Percentiles rank a stretch among this genome's conserved stretches.
Evolutionary conservation across 2,888 invertebrate genomes (phyloP).

Genomic region (Brachynemurus nebulosus): DNA sequence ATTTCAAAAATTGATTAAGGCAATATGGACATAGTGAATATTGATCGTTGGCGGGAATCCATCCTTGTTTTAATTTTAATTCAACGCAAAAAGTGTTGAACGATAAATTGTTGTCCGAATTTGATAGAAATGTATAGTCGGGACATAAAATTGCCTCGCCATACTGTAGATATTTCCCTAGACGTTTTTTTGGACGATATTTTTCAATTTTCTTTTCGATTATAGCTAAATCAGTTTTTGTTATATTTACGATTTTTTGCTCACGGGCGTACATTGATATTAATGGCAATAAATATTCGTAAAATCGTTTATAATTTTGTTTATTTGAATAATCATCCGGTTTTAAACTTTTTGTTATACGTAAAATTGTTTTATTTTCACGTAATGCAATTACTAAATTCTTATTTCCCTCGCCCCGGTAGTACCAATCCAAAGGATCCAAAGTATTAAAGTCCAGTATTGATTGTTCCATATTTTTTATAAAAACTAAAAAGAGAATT

Average conservation of each 20-base stretch:
- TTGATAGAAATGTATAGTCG: constrained; percentile 1
- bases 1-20: not conserved
- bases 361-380: not conserved
- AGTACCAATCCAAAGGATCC: not conserved
- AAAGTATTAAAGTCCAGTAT: not conserved
- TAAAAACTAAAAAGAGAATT: too few relatives aligned
- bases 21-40: not conserved
- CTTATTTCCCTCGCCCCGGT: constrained; percentile 4
- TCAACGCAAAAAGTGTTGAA: not conserved
- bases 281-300: not conserved
- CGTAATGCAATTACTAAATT: constrained; percentile 4
- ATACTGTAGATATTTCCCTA: not conserved
- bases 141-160: not conserved
- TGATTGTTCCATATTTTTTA: not conserved
- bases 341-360: not conserved
- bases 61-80: constrained; percentile 5
- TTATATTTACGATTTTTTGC: not conserved
- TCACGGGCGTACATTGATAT: not conserved
- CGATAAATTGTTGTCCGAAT: not conserved
- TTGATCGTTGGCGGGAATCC: not conserved
- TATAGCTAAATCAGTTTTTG: not conserved
- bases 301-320: not conserved
- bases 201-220: not conserved
- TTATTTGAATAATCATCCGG: not conserved
- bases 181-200: not conserved